Evolutionary conservation across 2,113 vertebrate genomes (phyloP).

Genomic region (Brienomyrus longianalis): DNA sequence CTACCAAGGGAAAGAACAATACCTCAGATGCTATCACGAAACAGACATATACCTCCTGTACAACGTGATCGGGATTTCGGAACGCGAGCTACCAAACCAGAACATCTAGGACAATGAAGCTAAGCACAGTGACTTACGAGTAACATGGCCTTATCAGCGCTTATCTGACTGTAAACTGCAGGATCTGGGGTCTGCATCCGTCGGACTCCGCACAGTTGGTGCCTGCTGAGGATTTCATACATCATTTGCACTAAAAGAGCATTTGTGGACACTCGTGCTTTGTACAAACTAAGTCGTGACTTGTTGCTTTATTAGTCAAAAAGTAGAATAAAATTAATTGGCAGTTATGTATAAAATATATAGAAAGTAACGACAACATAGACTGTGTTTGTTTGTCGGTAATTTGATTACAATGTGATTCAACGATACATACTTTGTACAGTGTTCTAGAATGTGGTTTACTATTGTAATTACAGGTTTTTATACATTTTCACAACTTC

Average conservation of each 20-base stretch:
- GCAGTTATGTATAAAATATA: background rate
- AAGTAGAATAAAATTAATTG: background rate
- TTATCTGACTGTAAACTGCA: constrained; percentile 5
- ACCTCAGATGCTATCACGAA: background rate
- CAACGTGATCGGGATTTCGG: background rate
- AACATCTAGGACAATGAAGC: constrained; percentile 4
- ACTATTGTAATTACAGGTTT: constrained; percentile 32
- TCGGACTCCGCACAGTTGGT: background rate
- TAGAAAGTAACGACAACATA: background rate
- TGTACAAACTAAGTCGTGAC: constrained; percentile 27
- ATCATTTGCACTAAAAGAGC: constrained; percentile 30
- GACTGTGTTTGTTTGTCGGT: constrained; percentile 5
- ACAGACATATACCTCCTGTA: constrained; percentile 1
- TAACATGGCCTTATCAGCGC: constrained; percentile 41
- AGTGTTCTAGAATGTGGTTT: constrained; percentile 47
- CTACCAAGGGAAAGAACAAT: constrained; percentile 3
- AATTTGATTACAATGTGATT: constrained; percentile 16
- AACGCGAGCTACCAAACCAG: background rate
- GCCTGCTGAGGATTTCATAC: constrained; percentile 19
- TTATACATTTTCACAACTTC: constrained; percentile 25
- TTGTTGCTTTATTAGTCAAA: background rate
- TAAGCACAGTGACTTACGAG: background rate
- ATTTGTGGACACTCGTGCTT: constrained; percentile 9
- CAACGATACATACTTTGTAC: constrained; percentile 2
- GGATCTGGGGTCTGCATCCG: constrained; percentile 21